Percentiles rank a stretch among this genome's conserved stretches.
Evolutionary conservation across 2,888 invertebrate genomes (phyloP).

Genomic region (Drosophila anceps): DNA sequence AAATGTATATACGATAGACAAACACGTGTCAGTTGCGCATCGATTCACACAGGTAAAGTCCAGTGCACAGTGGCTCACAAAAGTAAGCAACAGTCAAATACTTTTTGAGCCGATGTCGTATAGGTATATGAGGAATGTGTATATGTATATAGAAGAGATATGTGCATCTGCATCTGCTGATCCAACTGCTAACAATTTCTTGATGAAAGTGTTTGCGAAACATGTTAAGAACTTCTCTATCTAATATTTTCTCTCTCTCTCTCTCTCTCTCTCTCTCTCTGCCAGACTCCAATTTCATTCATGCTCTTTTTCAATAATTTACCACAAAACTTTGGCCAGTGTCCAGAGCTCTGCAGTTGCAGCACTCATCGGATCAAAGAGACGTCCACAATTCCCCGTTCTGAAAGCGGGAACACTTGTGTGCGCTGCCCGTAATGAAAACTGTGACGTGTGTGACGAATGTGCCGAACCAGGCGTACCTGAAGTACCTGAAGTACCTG

Average conservation of each 20-base stretch:
- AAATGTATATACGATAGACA: too few species aligned
- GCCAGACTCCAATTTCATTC: neutral
- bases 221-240: too few species aligned
- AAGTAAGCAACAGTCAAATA: neutral
- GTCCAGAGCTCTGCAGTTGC: constrained; percentile 45
- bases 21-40: constrained; percentile 28
- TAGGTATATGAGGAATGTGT: neutral
- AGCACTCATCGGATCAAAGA: constrained; percentile 66
- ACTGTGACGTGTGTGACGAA: constrained; percentile 55
- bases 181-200: too few species aligned
- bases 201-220: too few species aligned
- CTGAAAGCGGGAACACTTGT: constrained; percentile 63
- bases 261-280: neutral
- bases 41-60: constrained; percentile 12
- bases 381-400: constrained; percentile 24
- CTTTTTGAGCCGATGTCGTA: neutral
- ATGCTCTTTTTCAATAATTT: neutral
- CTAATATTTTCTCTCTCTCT: neutral
- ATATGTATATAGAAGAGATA: too few species aligned
- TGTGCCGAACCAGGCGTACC: constrained; percentile 7
- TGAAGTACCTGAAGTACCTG: constrained; percentile 5
- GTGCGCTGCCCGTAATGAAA: constrained; percentile 68
- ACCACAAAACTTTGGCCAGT: constrained; percentile 29
- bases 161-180: too few species aligned
- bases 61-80: constrained; percentile 21